Percentiles rank a stretch among this genome's conserved stretches.
phyloP scores from a whole-genome alignment of 2,113 vertebrate species.

The Propithecus coquereli region DNA sequence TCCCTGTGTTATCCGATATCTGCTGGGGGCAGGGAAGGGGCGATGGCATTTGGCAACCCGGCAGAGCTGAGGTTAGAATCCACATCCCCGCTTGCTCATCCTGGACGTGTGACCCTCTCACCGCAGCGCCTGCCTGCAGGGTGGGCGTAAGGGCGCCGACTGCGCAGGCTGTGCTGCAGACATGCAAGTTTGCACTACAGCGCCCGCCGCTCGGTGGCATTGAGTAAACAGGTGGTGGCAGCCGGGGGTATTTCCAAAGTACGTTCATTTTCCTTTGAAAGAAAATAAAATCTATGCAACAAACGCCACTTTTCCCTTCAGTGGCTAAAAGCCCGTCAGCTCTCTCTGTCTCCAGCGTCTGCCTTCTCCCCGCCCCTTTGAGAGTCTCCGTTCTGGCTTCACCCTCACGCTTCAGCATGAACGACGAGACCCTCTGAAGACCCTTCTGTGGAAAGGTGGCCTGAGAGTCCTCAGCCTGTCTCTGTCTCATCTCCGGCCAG shows the following conservation, averaged over 20 bases:
- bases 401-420: fast-evolving
- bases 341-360: fast-evolving
- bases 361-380: too few relatives aligned
- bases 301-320: too few relatives aligned
- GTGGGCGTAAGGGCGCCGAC: too few relatives aligned
- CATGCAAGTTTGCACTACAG: fast-evolving
- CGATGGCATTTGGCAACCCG: too few relatives aligned
- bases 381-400: too few relatives aligned
- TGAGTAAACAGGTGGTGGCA: background rate
- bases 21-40: too few relatives aligned
- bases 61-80: too few relatives aligned
- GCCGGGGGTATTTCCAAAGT: fast-evolving
- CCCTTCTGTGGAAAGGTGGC: background rate
- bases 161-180: too few relatives aligned
- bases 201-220: fast-evolving
- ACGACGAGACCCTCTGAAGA: background rate
- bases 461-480: fast-evolving
- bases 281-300: background rate
- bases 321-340: fast-evolving
- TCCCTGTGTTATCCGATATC: background rate
- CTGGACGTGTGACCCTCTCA: fast-evolving
- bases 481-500: background rate
- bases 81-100: background rate
- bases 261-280: background rate
- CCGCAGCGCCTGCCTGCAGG: too few relatives aligned